Evolutionary conservation across 2,888 invertebrate genomes (phyloP).

Genomic region (Drymonia ruficornis): DNA sequence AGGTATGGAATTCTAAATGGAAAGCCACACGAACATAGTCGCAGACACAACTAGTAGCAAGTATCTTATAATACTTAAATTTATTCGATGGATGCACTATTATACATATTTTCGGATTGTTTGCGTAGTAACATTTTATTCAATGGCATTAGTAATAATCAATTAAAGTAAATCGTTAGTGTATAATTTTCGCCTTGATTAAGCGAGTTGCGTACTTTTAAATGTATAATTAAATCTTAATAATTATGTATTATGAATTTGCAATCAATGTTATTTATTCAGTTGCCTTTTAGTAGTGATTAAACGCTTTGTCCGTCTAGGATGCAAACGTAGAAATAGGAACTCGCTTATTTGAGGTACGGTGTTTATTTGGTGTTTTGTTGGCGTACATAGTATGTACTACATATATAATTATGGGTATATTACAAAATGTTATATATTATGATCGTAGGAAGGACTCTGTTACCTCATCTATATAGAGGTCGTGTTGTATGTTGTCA

Average conservation of each 20-base stretch:
- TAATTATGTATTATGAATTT: constrained; percentile 9
- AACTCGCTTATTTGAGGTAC: constrained; percentile 8
- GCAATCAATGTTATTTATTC: constrained; percentile 15
- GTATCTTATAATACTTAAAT: background rate
- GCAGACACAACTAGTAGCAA: background rate
- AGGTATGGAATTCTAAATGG: too few species aligned
- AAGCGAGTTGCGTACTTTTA: constrained; percentile 23
- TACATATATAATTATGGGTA: background rate
- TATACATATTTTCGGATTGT: constrained; percentile 25
- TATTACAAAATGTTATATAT: background rate
- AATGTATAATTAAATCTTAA: constrained; percentile 11
- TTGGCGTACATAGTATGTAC: background rate
- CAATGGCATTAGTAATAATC: constrained; percentile 20
- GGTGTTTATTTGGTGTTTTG: background rate
- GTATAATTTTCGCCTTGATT: constrained; percentile 25
- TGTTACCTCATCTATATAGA: background rate
- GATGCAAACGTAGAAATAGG: constrained; percentile 2
- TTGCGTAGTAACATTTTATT: constrained; percentile 20
- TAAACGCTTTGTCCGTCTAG: constrained; percentile 1
- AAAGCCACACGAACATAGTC: background rate
- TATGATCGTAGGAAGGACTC: background rate
- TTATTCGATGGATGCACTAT: constrained; percentile 7
- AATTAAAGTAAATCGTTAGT: constrained; percentile 32
- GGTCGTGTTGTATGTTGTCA: background rate
- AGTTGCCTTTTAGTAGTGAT: constrained; percentile 14